These are phyloP conservation scores for Rhinoderma darwinii DNA, from an alignment of 2,113 vertebrate species.

Conservation along the genomic window DNA sequence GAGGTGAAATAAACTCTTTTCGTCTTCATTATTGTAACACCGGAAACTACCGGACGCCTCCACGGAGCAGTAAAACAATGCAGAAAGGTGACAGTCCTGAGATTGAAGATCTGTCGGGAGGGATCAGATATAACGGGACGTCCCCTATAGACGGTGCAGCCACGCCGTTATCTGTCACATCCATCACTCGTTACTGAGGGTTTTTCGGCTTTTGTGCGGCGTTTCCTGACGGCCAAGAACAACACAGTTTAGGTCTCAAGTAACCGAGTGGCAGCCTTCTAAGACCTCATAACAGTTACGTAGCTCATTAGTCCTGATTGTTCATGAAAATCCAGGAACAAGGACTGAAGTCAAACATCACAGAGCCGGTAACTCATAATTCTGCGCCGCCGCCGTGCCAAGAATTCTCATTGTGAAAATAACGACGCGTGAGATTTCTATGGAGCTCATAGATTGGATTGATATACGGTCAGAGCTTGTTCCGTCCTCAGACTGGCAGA, in stretches of 20 bases:
- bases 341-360: conserved; percentile 31
- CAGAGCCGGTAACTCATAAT: neutral
- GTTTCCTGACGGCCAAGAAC: conserved; percentile 10
- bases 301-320: conserved; percentile 49
- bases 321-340: conserved; percentile 15
- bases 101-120: conserved; percentile 8
- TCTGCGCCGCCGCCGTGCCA: conserved; percentile 10
- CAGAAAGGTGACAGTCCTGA: neutral
- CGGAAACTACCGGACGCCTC: neutral
- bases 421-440: conserved; percentile 43
- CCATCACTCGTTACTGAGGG: neutral
- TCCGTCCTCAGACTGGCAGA: conserved; percentile 21
- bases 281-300: conserved; percentile 16
- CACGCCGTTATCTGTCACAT: conserved; percentile 24
- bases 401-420: conserved; percentile 33
- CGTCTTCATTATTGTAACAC: neutral
- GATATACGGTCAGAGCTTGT: conserved; percentile 22
- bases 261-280: conserved; percentile 1
- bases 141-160: neutral
- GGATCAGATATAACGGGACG: neutral
- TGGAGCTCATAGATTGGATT: conserved; percentile 42
- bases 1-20: neutral
- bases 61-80: neutral
- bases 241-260: conserved; percentile 15
- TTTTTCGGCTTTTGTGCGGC: neutral